phyloP scores from a whole-genome alignment of 2,113 vertebrate species.

The sheep (Ovis aries) region DNA sequence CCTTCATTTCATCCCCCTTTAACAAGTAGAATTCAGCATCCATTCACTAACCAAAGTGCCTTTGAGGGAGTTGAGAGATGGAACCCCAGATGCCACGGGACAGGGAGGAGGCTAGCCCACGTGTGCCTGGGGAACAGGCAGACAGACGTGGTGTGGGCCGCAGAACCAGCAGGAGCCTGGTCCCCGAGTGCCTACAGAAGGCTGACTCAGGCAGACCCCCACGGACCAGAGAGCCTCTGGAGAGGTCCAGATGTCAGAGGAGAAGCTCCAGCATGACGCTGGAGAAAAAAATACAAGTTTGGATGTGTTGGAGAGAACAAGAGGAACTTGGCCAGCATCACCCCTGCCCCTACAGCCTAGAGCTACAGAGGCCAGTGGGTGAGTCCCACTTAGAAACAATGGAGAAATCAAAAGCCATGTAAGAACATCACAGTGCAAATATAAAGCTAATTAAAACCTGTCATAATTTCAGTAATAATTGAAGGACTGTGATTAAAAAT shows the following conservation, averaged over 20 bases:
- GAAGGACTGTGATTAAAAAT: background rate
- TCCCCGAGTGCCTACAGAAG: background rate
- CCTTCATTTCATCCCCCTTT: background rate
- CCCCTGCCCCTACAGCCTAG: background rate
- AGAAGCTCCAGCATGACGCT: background rate
- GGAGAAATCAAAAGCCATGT: background rate
- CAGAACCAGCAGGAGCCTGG: background rate
- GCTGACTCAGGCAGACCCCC: background rate
- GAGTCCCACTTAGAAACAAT: background rate
- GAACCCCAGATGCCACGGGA: fast-evolving
- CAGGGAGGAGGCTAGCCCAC: background rate
- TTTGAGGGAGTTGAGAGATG: background rate
- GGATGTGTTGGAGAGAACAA: background rate
- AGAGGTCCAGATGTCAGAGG: background rate
- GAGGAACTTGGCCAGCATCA: background rate
- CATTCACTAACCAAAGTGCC: background rate
- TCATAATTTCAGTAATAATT: background rate
- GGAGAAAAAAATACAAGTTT: background rate
- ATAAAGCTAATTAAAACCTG: background rate
- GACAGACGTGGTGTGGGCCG: background rate
- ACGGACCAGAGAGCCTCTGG: fast-evolving
- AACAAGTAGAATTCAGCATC: background rate
- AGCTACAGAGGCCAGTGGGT: no score
- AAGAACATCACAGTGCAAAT: background rate
- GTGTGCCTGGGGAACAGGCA: fast-evolving